Base-by-base conservation (phyloP, 2,888 invertebrate species). In the Blastobasis adustella region DNA sequence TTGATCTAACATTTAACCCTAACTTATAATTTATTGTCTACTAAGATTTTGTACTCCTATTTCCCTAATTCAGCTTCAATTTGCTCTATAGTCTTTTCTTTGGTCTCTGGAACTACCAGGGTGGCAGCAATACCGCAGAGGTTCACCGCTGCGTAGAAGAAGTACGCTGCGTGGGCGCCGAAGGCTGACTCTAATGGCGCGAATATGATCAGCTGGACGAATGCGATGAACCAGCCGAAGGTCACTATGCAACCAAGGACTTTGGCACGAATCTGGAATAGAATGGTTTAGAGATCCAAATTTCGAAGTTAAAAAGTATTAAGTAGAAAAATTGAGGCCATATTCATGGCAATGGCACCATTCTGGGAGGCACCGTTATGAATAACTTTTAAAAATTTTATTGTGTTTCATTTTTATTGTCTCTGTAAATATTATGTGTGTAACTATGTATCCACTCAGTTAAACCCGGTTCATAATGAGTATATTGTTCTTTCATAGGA, bases 101-200 rank as follows among this genome's bases (percentile, higher is more conserved):
- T 85, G 0, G 88, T 89, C 61, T 89, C 89, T 0, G 86, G 87
- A 3, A 89, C 56, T 4, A 76, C 40, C 1, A 79, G 41, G 4
- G 69, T 66, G 10, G 78, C 62, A 5, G 75, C 39, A 2, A 71
- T 62, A 0, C 83, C 78, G 1, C 68, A 5, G 2, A 77, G 40
- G 55, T 84, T 83, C 7, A 78, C 59, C 0, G 54, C 58, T 1
- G 75, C 69, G 56, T 77, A 88, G 10, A 74, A 56, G 58, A 70
- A 75, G 64, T 82, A 87, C 1, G 73, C 68, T 0, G 69, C 67
- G 47, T 82, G 65, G 1, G 63, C 66, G 1, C 87, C 88, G 2
- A 79, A 58, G 0, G 53, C 50, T n/a, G 52, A 58, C 0, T 66
- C 56, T 8, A 78, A 54, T 0, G 65, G 63, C 4, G 59, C 56